Evolutionary conservation across 2,113 vertebrate genomes (phyloP).

Genomic region (Gymnogyps californianus): DNA sequence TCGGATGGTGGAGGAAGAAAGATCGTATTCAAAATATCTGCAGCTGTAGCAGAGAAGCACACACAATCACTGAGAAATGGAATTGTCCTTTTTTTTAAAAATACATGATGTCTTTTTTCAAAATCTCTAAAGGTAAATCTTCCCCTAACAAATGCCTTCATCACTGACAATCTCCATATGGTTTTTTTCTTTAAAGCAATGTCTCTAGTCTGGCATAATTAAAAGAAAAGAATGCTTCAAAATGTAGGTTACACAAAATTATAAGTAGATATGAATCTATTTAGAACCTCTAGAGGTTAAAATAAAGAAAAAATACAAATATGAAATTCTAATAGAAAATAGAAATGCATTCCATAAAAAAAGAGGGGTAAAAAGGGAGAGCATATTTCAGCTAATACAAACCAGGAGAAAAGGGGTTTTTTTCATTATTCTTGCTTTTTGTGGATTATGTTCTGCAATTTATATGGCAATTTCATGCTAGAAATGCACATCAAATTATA

Average conservation of each 20-base stretch:
- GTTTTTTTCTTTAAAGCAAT: background rate
- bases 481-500: background rate
- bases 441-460: background rate
- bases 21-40: conserved; percentile 37
- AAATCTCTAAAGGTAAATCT: background rate
- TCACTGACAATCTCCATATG: background rate
- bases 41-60: conserved; percentile 10
- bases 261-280: conserved; percentile 23
- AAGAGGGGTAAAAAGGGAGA: background rate
- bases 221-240: background rate
- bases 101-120: background rate
- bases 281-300: background rate
- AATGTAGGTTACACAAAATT: conserved; percentile 19
- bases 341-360: background rate
- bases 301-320: background rate
- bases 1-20: conserved; percentile 18
- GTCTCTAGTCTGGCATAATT: background rate
- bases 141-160: background rate
- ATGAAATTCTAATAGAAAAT: background rate
- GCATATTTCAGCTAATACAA: background rate
- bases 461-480: background rate
- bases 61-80: background rate
- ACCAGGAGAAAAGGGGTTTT: background rate
- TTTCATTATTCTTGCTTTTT: background rate
- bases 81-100: background rate